Evolutionary conservation across 2,113 vertebrate species (phyloP).

Genomic region (Gasterosteus aculeatus): DNA sequence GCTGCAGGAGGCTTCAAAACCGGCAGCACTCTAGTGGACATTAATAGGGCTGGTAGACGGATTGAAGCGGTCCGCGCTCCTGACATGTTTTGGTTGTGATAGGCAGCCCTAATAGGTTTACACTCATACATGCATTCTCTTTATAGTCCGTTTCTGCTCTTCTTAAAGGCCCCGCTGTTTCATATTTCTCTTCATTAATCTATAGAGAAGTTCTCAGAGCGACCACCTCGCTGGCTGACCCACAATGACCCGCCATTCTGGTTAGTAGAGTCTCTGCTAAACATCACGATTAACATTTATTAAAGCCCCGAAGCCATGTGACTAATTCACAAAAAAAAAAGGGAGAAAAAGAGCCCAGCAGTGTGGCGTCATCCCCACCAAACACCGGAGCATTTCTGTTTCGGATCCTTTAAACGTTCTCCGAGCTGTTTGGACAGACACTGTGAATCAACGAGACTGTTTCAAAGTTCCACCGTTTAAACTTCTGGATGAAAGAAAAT

Average conservation of each 20-base stretch:
- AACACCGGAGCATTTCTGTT: conserved; percentile 52
- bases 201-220: conserved; percentile 49
- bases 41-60: conserved; percentile 55
- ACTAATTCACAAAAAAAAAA: conserved; percentile 56
- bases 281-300: conserved; percentile 49
- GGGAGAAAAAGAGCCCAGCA: conserved; percentile 67
- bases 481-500: conserved; percentile 56
- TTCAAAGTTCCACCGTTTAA: conserved; percentile 38
- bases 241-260: conserved; percentile 42
- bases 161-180: conserved; percentile 31
- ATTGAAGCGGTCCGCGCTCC: conserved; percentile 57
- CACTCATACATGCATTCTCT: conserved; percentile 41
- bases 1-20: conserved; percentile 62
- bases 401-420: conserved; percentile 47
- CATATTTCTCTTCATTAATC: conserved; percentile 34
- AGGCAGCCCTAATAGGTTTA: conserved; percentile 57
- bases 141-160: conserved; percentile 46
- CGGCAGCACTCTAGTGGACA: conserved; percentile 57
- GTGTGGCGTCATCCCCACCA: conserved; percentile 54
- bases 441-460: conserved; percentile 72
- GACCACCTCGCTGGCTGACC: conserved; percentile 40
- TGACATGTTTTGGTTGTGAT: conserved; percentile 54
- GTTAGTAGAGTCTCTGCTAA: conserved; percentile 49
- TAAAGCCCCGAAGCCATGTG: conserved; percentile 63
- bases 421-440: conserved; percentile 59